A percentile compares a stretch with the other conserved stretches of the same genome.
Conservation (phyloP, 2,797 vertebrate species). For the Gobionotothen gibberifrons region DNA sequence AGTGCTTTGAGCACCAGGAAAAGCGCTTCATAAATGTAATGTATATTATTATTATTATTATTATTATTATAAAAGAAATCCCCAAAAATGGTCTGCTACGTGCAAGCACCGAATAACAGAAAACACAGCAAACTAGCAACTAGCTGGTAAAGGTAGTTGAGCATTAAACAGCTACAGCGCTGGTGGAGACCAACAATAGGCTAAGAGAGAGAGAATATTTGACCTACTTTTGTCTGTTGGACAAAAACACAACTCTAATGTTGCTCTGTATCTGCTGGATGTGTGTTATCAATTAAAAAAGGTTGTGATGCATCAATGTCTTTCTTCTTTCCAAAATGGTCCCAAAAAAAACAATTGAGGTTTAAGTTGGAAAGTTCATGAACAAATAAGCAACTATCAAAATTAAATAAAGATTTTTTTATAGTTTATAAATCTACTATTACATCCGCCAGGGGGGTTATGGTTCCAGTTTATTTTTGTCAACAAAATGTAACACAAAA, state of each 20-base stretch:
- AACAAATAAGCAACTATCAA: neutral
- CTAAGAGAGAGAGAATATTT: neutral
- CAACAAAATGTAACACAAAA: too few species aligned
- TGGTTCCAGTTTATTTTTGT: too few species aligned
- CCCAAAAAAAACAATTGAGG: neutral
- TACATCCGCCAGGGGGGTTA: too few species aligned
- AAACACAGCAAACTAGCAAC: neutral
- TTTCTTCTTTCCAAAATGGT: too few species aligned
- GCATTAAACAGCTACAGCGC: neutral
- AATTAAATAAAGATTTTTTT: neutral
- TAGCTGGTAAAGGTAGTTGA: neutral
- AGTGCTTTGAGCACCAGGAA: too few species aligned
- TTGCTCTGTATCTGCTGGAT: neutral
- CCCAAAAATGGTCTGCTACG: neutral
- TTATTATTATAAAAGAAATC: too few species aligned
- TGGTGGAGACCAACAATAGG: constrained; percentile 14
- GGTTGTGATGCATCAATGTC: too few species aligned
- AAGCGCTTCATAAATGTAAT: too few species aligned
- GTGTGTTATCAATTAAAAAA: too few species aligned
- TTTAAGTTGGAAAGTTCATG: neutral
- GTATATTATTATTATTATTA: too few species aligned
- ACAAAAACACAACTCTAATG: neutral
- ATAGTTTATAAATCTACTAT: neutral
- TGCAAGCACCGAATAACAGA: neutral
- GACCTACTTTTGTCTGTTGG: neutral